Base-by-base conservation (phyloP, 2,888 invertebrate genomes). In the Gisinianus flammeolus region DNA sequence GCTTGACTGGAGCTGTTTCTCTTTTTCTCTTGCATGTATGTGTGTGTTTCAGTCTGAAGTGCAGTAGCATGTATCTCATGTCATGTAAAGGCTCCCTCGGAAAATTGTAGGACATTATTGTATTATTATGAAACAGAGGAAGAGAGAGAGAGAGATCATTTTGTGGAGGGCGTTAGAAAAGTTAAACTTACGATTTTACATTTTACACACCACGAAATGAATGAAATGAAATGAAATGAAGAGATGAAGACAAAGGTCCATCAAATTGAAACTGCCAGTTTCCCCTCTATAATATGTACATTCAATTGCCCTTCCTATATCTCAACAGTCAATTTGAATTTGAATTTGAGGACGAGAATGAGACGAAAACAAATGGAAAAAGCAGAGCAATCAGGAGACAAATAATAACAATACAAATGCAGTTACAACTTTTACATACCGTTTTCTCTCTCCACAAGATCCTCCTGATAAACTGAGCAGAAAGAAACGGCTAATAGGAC, bases 61-160 rank as follows among this genome's bases (percentile, higher is more conserved):
- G 69, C 69, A 69, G 69, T 69, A 69, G 69, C 69, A 44, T 69
- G 69, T 69, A 44, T 44, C n/a, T n/a, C n/a, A 44, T 69, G 69
- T 69, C 52, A n/a, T 44, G 44, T 69, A 69, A 69, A 35, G 30
- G 19, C 66, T 30, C 24, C 24, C 16, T 35, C 44, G 19, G 44
- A 44, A 44, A 44, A 44, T 16, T 44, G 44, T 44, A 44, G 44
- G 44, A 35, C 35, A 35, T 35, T 35, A 12, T 35, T 8, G 3
- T 44, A 44, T 44, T 44, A 44, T 44, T 44, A 44, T 44, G 12
- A 19, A 16, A 44, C 44, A 44, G 12, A 2, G 44, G 12, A 44
- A 12, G 8, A 12, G 12, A 19, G 12, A 44, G 16, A 44, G 44
- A 16, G 12, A 35, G 12, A 44, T 44, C 44, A 44, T 44, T 44